Base-by-base conservation (phyloP, 2,888 invertebrate genomes). In the Tetramorium bicarinatum region DNA sequence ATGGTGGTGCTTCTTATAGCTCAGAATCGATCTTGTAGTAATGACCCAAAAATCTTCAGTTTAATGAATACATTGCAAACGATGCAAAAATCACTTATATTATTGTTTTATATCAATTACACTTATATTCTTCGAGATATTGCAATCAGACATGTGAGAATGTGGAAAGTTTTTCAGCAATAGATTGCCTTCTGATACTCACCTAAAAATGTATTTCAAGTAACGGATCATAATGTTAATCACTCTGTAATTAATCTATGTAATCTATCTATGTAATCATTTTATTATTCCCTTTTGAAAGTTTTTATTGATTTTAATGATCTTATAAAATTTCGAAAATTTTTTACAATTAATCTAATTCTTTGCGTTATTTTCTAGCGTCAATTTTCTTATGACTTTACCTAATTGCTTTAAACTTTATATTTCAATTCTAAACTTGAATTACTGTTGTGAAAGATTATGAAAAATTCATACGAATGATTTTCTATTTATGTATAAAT, bases 61-160 rank as follows among this genome's bases (percentile, higher is more conserved):
- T 54, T 6, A 47, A 18, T 59, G n/a, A 59, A 38, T 47, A 61
- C 21, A 61, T 18, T 47, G 18, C 66, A 44, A 38, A 80, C 9
- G 47, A 69, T 47, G 15, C 9, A 56, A 59, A 34, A 79, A 54
- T 25, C 25, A n/a, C n/a, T 62, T 21, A 29, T 29, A 52, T 34
- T 64, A 64, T 54, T 15, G 2, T 41, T 66, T 47, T 47, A 47
- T 15, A 11, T 2, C n/a, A 3, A 7, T 59, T 52, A 21, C 15
- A 44, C n/a, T 44, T n/a, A 59, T 2, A 2, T 18, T 44, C 56
- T 41, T 77, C 9, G 15, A 76, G 52, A 77, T 56, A n/a, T n/a
- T 64, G 4, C 29, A 49, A 67, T 77, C 15, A 6, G 15, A 54
- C 4, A 64, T 15, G 38, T 13, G 4, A 54, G 41, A 77, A 66